Evolutionary conservation across 2,113 vertebrate genomes (phyloP).

Genomic region (Seriola rivoliana): DNA sequence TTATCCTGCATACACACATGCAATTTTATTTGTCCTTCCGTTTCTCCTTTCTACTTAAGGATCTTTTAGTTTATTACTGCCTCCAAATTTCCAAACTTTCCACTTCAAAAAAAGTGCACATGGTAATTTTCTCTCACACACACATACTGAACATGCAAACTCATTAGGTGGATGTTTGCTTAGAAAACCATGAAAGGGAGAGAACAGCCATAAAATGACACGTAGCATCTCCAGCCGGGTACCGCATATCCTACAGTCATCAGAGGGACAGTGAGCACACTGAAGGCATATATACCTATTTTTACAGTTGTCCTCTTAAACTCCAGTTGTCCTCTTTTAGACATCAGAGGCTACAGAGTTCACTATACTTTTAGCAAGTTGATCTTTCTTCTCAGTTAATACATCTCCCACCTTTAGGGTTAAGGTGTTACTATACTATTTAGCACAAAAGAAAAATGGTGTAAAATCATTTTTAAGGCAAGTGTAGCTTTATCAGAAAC

Average conservation of each 20-base stretch:
- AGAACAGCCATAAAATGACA: background rate
- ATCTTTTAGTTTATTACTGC: constrained; percentile 18
- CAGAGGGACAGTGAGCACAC: background rate
- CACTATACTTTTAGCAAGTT: background rate
- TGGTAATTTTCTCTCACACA: constrained; percentile 52
- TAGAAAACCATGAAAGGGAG: constrained; percentile 34
- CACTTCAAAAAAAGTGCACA: constrained; percentile 41
- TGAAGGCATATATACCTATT: background rate
- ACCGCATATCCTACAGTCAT: background rate
- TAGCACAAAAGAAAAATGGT: background rate
- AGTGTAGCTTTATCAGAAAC: background rate
- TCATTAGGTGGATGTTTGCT: constrained; percentile 44
- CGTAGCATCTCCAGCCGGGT: background rate
- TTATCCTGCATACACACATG: constrained; percentile 46
- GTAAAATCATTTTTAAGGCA: background rate
- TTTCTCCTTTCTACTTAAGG: constrained; percentile 46
- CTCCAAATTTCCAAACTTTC: constrained; percentile 43
- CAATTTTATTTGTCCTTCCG: constrained; percentile 58
- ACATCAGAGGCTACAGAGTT: background rate
- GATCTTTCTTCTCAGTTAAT: background rate
- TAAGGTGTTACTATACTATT: background rate
- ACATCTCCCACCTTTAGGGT: background rate
- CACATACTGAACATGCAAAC: constrained; percentile 44
- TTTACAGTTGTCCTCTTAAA: background rate
- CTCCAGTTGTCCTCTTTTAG: background rate